Evolutionary conservation across 1,140 invertebrate species (phyloP).

Genomic region (Homalodisca vitripennis): DNA sequence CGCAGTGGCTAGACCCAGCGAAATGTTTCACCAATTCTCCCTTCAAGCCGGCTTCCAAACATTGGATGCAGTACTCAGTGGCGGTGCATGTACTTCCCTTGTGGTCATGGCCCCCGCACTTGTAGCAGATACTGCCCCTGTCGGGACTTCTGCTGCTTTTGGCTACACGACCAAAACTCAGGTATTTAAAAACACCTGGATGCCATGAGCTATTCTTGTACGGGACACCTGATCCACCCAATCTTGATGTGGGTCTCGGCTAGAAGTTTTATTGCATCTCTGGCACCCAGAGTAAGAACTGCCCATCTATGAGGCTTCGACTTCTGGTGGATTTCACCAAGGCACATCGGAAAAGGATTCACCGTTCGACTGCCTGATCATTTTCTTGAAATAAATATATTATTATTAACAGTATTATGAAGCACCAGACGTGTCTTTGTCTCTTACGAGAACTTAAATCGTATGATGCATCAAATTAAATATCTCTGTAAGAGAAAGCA

Average conservation of each 20-base stretch:
- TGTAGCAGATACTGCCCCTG: not conserved
- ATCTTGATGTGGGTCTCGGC: too few species aligned
- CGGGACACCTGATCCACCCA: too few species aligned
- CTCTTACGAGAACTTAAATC: too few species aligned
- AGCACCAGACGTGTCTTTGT: too few species aligned
- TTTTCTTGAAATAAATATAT: too few species aligned
- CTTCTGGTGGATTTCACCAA: not conserved
- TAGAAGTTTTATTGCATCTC: too few species aligned
- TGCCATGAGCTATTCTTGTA: not conserved
- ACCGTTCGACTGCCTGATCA: not conserved
- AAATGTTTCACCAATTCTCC: not conserved
- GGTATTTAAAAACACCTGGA: not conserved
- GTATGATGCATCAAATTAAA: too few species aligned
- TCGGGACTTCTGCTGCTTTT: not conserved
- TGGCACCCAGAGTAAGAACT: not conserved
- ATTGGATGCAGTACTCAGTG: not conserved
- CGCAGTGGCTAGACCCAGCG: not conserved
- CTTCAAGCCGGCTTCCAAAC: not conserved
- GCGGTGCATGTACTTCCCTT: too few species aligned
- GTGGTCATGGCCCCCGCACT: too few species aligned
- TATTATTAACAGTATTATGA: too few species aligned
- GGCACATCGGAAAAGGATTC: not conserved
- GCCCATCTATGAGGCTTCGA: not conserved
- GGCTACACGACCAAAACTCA: not conserved
- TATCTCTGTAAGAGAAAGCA: too few species aligned